phyloP scores from a whole-genome alignment of 2,888 invertebrate genomes.

The Achlya flavicornis region DNA sequence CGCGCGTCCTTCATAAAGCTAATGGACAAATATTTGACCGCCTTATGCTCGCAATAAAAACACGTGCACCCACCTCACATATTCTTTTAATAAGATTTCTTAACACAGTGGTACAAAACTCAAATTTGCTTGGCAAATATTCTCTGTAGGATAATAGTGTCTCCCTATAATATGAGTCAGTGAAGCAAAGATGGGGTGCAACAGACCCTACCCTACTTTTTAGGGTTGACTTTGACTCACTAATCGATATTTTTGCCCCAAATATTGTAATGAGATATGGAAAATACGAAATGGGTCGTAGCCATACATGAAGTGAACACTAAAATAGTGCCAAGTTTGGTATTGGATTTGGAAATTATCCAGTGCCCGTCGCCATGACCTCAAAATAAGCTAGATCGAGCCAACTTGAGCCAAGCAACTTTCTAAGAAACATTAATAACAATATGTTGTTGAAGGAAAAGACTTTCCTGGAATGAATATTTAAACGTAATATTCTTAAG shows the following conservation, averaged over 20 bases:
- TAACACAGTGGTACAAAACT: slow-evolving; percentile 27
- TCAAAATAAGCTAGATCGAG: not conserved
- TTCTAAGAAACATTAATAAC: not conserved
- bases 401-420: not conserved
- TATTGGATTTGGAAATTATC: slow-evolving; percentile 4
- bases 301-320: not conserved
- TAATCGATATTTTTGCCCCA: slow-evolving; percentile 62
- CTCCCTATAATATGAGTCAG: slow-evolving; percentile 61
- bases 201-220: slow-evolving; percentile 51
- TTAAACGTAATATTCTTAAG: too few species aligned
- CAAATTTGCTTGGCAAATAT: slow-evolving; percentile 28
- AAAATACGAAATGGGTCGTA: slow-evolving; percentile 6
- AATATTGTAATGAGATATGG: slow-evolving; percentile 15
- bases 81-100: slow-evolving; percentile 15
- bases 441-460: not conserved
- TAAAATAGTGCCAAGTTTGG: slow-evolving; percentile 8
- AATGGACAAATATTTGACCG: slow-evolving; percentile 70
- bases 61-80: slow-evolving; percentile 37
- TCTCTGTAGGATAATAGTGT: slow-evolving; percentile 21
- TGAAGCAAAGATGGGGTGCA: slow-evolving; percentile 55
- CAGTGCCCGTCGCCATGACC: not conserved
- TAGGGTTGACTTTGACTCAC: slow-evolving; percentile 59
- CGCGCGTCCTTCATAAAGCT: slow-evolving; percentile 58
- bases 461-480: not conserved
- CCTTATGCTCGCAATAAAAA: slow-evolving; percentile 41